Evolutionary conservation across 2,888 invertebrate species (phyloP).

Genomic region (Thereva unica): DNA sequence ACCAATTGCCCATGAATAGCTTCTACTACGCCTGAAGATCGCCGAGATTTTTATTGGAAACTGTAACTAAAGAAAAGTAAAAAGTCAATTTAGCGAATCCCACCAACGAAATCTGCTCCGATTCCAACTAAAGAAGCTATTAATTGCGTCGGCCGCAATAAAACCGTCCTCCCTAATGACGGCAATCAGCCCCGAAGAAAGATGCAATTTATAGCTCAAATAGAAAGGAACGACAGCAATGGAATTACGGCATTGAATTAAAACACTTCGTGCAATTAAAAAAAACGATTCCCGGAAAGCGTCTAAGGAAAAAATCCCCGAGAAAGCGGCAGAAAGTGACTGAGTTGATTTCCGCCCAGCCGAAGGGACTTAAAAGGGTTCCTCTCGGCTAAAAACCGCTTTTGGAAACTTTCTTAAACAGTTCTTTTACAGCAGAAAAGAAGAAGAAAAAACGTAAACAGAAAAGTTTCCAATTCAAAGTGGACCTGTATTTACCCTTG

Average conservation of each 20-base stretch:
- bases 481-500: slow-evolving; percentile 8
- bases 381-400: slow-evolving; percentile 27
- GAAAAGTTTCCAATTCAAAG: slow-evolving; percentile 34
- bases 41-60: no score
- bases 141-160: no score
- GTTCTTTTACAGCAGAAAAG: background rate
- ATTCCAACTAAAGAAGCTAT: no score
- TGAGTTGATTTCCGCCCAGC: slow-evolving; percentile 12
- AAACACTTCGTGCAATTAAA: background rate
- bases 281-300: no score
- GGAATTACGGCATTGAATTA: background rate
- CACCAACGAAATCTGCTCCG: no score
- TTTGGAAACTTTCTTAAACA: slow-evolving; percentile 30
- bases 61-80: no score
- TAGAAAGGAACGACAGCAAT: background rate
- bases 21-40: no score
- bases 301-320: background rate
- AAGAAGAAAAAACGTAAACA: slow-evolving; percentile 12
- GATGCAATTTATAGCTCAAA: background rate
- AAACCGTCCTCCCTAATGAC: no score
- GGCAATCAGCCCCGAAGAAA: no score
- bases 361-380: slow-evolving; percentile 25
- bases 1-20: no score
- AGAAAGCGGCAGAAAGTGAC: slow-evolving; percentile 21
- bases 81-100: no score